Percentiles rank a stretch among this genome's conserved stretches.
phyloP scores from a whole-genome alignment of 1,140 invertebrate species.

The Heliconius eleuchia region DNA sequence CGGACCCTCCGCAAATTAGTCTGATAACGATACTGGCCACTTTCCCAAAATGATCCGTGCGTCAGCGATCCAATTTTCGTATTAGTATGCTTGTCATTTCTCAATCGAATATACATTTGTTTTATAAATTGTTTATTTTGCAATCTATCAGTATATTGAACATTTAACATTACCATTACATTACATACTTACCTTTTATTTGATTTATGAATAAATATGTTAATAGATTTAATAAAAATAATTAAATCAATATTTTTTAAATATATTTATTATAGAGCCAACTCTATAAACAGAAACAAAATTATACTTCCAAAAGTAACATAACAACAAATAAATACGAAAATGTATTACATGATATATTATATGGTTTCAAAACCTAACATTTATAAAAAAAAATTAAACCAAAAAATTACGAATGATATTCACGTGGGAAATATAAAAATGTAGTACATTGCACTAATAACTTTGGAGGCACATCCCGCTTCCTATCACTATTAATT shows the following conservation, averaged over 20 bases:
- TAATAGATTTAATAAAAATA: too few relatives aligned
- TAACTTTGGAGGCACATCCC: slow-evolving; percentile 37
- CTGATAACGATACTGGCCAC: slow-evolving; percentile 49
- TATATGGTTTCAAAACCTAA: too few relatives aligned
- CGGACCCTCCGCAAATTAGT: slow-evolving; percentile 37
- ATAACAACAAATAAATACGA: too few relatives aligned
- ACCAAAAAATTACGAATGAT: background rate
- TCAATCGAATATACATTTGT: background rate
- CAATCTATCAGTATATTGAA: too few relatives aligned
- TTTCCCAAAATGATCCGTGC: slow-evolving; percentile 20
- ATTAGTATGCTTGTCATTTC: background rate
- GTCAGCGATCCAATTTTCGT: background rate
- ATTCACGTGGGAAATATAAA: slow-evolving; percentile 32
- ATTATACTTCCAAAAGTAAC: too few relatives aligned
- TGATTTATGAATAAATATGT: too few relatives aligned
- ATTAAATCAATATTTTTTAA: too few relatives aligned
- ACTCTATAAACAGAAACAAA: too few relatives aligned
- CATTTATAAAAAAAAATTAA: background rate
- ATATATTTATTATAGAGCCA: too few relatives aligned
- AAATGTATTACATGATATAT: too few relatives aligned
- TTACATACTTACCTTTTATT: too few relatives aligned
- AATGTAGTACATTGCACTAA: slow-evolving; percentile 25
- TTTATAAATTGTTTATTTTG: background rate
- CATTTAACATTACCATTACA: too few relatives aligned
- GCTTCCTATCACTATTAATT: slow-evolving; percentile 44